Evolutionary conservation across 2,888 invertebrate genomes (phyloP).

Genomic region (Pyrgus malvae): DNA sequence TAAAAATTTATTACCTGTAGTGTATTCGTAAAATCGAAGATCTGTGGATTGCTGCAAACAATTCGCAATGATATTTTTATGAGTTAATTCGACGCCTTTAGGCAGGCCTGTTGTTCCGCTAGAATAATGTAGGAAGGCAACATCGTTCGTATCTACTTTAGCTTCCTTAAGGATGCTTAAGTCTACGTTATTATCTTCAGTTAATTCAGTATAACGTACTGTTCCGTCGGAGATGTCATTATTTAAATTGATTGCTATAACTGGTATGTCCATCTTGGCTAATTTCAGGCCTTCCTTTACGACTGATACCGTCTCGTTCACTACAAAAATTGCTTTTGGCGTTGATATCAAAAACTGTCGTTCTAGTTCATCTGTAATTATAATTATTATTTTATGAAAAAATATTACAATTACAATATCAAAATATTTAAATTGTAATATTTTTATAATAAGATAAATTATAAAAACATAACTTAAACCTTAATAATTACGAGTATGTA

Average conservation of each 20-base stretch:
- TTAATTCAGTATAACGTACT: slow-evolving; percentile 6
- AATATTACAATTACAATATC: no score
- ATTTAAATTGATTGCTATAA: slow-evolving; percentile 7
- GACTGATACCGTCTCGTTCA: slow-evolving; percentile 63
- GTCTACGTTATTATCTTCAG: not conserved
- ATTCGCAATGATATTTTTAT: slow-evolving; percentile 59
- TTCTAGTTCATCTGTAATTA: slow-evolving; percentile 80
- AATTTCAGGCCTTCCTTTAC: slow-evolving; percentile 70
- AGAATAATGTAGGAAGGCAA: slow-evolving; percentile 85
- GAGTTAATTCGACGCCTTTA: slow-evolving; percentile 86
- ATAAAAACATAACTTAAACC: no score
- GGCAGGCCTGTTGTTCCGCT: slow-evolving; percentile 92
- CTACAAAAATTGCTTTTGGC: slow-evolving; percentile 81
- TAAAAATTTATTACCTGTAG: slow-evolving; percentile 40
- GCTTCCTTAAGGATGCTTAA: slow-evolving; percentile 2
- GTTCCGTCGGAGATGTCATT: not conserved
- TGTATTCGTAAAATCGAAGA: slow-evolving; percentile 45
- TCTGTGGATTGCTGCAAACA: slow-evolving; percentile 34
- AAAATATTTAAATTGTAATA: slow-evolving; percentile 34
- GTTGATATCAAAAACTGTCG: slow-evolving; percentile 80
- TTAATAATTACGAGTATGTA: no score
- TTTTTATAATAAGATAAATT: no score
- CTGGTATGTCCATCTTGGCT: slow-evolving; percentile 42
- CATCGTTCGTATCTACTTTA: slow-evolving; percentile 2
- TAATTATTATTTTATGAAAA: no score